Evolutionary conservation across 2,113 vertebrate genomes (phyloP), one percentile per base, ranked within the genome.

Genomic region (Neopipo cinnamomea): DNA sequence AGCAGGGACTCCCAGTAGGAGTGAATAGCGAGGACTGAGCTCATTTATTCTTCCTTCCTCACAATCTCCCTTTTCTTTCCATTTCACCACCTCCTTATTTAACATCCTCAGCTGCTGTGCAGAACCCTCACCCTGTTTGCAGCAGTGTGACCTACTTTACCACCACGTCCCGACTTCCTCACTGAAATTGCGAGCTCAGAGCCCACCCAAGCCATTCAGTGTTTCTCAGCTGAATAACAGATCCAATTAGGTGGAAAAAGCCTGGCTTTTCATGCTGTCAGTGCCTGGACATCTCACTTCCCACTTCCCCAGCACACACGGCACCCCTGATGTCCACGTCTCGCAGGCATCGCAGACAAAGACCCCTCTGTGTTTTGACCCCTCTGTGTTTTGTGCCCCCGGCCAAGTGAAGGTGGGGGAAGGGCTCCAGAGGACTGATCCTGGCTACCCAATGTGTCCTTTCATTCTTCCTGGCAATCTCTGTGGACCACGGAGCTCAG

Each of bases 181-280:
- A 1, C 62, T 61, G 82, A 47, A 89, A 93, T 18, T 0, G 2
- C 1, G 4, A 72, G 93, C 88, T 61, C 46, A 0, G 73, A 91
- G 77, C 80, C 93, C 95, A 91, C 83, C 96, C 83, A 68, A 42
- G 56, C 83, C 95, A 62, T 95, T 92, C 92, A 68, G 83, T 0
- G 3, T 27, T 66, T 72, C 93, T 91, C 86, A 50, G 91, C 56
- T 94, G 91, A 89, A 87, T 70, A 95, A 87, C 76, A 89, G 91
- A 92, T 88, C 91, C 92, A 94, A 91, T 94, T 84, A 96, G 73
- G 89, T 84, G 92, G 92, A 91, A 96, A 75, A 79, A 85, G 76
- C 83, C 80, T 39, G 92, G 76, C 76, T 94, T 89, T 88, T 88
- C 83, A 84, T 16, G 35, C 83, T 89, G 93, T 93, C 91, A 76